These are phyloP conservation scores for Haliclona indistincta DNA, from an alignment of 37 sponge, comb jelly and placozoan species.

Conservation along the genomic window DNA sequence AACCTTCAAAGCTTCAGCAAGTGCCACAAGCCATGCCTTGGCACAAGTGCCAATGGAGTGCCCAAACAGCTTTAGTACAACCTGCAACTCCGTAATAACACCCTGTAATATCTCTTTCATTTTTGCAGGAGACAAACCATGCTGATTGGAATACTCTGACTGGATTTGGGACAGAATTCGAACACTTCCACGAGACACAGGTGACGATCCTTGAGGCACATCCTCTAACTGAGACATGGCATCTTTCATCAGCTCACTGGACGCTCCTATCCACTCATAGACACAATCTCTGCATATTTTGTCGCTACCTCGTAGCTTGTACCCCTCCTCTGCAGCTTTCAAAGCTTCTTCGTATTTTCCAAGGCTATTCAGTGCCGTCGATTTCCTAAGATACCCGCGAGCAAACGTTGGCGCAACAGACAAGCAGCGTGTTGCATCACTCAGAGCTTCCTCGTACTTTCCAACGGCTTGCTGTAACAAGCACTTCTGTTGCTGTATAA, in stretches of 20 bases:
- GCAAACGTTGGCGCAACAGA: conserved; percentile 36
- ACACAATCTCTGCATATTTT: conserved; percentile 3
- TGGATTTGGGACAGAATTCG: neutral
- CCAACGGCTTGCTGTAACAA: conserved; percentile 18
- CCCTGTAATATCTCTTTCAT: neutral
- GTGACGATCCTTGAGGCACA: neutral
- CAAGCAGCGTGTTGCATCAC: conserved; percentile 40
- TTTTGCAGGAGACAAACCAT: neutral
- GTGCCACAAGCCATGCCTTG: neutral
- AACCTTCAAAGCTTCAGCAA: neutral
- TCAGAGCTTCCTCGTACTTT: conserved; percentile 33
- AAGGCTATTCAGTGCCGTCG: neutral
- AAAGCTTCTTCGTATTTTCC: neutral
- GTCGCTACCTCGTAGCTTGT: conserved; percentile 9
- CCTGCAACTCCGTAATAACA: conserved; percentile 9
- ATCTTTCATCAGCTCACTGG: neutral
- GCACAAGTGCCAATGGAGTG: neutral
- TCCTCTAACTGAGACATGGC: neutral
- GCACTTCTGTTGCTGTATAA: conserved; percentile 57
- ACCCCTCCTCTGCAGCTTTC: neutral
- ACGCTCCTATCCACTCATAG: neutral
- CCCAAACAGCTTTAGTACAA: conserved; percentile 30
- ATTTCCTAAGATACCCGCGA: conserved; percentile 4
- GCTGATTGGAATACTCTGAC: neutral
- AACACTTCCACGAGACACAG: neutral